These are phyloP conservation scores for Petrophora chlorosata DNA, from an alignment of 2,888 invertebrate genomes.

Conservation along the genomic window DNA sequence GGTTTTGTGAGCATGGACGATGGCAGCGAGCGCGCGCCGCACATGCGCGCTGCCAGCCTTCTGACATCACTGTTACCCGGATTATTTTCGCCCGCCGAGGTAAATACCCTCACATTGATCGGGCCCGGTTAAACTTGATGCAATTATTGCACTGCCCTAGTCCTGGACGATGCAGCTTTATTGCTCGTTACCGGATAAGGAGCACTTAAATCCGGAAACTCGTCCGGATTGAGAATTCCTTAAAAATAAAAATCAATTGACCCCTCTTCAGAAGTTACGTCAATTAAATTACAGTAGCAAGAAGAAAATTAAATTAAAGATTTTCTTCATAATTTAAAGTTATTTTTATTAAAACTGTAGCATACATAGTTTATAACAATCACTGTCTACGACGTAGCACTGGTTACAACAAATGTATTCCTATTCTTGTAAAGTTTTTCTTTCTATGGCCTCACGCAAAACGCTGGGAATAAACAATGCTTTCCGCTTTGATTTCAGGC, in stretches of 20 bases:
- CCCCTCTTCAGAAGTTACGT: too few species aligned
- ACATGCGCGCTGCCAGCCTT: conserved; percentile 50
- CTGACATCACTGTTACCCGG: conserved; percentile 82
- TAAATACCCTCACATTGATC: conserved; percentile 84
- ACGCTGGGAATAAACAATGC: conserved; percentile 8
- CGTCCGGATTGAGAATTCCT: too few species aligned
- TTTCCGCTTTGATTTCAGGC: not conserved
- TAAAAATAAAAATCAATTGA: too few species aligned
- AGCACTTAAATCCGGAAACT: conserved; percentile 9
- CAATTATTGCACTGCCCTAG: conserved; percentile 82
- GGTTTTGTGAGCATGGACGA: conserved; percentile 17
- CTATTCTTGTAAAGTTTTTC: conserved; percentile 6
- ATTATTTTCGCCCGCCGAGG: conserved; percentile 83
- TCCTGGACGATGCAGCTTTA: conserved; percentile 68
- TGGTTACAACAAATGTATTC: conserved; percentile 14
- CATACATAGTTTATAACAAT: not conserved
- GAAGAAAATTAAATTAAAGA: too few species aligned
- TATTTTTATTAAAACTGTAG: not conserved
- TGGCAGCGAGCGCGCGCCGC: conserved; percentile 41
- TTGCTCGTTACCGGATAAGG: conserved; percentile 43
- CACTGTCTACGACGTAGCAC: conserved; percentile 7
- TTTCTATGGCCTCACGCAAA: conserved; percentile 4
- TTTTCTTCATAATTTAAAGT: too few species aligned
- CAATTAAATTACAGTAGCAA: too few species aligned
- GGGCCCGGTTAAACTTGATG: conserved; percentile 80